Evolutionary conservation across 2,797 vertebrate genomes (phyloP).

Genomic region (Eidolon dupreanum): DNA sequence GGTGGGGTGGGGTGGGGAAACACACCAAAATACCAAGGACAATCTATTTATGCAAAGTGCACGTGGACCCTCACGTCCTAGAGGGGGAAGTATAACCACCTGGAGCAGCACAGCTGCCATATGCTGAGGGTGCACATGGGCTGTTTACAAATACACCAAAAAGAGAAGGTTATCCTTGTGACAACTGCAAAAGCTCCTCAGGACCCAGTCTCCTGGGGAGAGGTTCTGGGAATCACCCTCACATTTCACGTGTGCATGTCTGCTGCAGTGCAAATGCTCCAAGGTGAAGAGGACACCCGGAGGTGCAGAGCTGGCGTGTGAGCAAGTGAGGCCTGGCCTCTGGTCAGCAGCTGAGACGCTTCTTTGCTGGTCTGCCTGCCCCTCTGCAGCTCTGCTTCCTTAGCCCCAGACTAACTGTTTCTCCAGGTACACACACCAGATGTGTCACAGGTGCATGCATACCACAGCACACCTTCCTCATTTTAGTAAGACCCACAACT

Average conservation of each 20-base stretch:
- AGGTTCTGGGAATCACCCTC: background rate
- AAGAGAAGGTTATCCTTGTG: background rate
- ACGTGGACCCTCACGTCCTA: background rate
- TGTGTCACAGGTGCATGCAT: background rate
- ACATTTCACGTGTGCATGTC: accelerated
- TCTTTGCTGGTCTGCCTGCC: no score
- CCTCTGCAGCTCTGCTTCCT: background rate
- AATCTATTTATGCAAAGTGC: background rate
- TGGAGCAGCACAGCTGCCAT: background rate
- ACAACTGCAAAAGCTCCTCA: background rate
- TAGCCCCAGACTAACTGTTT: background rate
- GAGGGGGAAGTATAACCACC: constrained; percentile 17
- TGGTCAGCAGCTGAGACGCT: no score
- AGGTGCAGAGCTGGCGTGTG: background rate
- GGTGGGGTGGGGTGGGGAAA: no score
- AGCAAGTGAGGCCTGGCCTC: no score
- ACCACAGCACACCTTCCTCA: no score
- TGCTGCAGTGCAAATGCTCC: background rate
- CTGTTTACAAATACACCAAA: constrained; percentile 51
- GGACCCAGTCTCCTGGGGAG: accelerated
- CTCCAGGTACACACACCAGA: background rate
- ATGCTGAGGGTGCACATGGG: accelerated
- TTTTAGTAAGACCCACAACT: background rate
- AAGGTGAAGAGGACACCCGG: background rate
- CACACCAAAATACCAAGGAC: background rate